These are phyloP conservation scores for Temnothorax unifasciatus DNA, from an alignment of 2,888 invertebrate genomes.

Conservation along the genomic window DNA sequence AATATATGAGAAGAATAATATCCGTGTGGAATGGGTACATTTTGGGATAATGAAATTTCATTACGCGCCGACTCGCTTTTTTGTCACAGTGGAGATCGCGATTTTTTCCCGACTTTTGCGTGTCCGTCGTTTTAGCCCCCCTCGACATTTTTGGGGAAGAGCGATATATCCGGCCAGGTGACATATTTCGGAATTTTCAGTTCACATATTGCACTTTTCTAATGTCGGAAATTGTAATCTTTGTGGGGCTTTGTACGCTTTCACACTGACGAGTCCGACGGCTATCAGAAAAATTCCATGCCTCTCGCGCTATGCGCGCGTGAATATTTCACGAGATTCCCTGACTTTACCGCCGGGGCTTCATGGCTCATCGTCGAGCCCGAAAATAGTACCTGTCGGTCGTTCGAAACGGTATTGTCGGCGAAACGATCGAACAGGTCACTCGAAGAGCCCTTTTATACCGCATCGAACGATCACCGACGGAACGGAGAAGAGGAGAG, in stretches of 20 bases:
- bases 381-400: conserved; percentile 61
- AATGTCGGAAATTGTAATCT: conserved; percentile 37
- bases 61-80: conserved; percentile 22
- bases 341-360: conserved; percentile 61
- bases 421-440: conserved; percentile 73
- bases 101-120: conserved; percentile 23
- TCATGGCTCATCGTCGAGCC: conserved; percentile 69
- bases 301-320: conserved; percentile 19
- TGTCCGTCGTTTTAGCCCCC: neutral
- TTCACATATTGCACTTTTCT: conserved; percentile 26
- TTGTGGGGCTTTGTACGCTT: conserved; percentile 10
- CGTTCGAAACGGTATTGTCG: conserved; percentile 68
- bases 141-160: neutral
- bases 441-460: conserved; percentile 75
- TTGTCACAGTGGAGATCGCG: conserved; percentile 5
- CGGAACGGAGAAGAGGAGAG: conserved; percentile 44
- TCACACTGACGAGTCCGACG: conserved; percentile 3
- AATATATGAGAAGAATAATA: conserved; percentile 20
- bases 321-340: conserved; percentile 48
- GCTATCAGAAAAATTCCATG: conserved; percentile 41
- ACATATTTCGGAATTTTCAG: conserved; percentile 39
- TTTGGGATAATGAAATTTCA: conserved; percentile 31
- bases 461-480: conserved; percentile 67
- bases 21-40: neutral
- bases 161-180: neutral